Conservation (phyloP, 2,888 invertebrate species). For the Drosophila yooni region DNA sequence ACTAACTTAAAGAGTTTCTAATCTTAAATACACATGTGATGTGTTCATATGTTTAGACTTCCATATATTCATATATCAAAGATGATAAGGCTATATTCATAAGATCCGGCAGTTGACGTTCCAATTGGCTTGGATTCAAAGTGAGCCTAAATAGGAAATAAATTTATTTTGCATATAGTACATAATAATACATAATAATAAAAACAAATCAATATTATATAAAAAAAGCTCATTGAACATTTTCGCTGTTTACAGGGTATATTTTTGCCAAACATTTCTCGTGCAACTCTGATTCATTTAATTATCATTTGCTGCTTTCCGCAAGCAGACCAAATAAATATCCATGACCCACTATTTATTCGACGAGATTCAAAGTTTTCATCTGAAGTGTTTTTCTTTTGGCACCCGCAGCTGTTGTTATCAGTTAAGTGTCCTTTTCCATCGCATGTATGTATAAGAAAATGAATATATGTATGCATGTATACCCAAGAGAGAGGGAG, state of each 20-base stretch:
- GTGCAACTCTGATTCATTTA: neutral
- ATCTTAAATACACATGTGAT: neutral
- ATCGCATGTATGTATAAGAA: neutral
- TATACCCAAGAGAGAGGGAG: neutral
- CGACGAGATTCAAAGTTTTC: neutral
- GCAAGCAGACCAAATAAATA: neutral
- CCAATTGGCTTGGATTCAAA: too few relatives aligned
- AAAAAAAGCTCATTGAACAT: too few relatives aligned
- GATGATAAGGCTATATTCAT: too few relatives aligned
- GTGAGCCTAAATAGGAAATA: too few relatives aligned
- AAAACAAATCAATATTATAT: neutral
- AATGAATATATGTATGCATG: neutral
- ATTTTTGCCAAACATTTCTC: neutral
- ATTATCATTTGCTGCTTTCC: conserved; percentile 4
- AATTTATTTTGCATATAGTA: neutral
- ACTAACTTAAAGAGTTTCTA: neutral
- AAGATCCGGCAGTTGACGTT: too few relatives aligned
- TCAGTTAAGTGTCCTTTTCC: neutral
- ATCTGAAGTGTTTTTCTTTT: conserved; percentile 1
- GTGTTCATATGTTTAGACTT: neutral
- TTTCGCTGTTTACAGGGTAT: neutral
- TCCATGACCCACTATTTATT: conserved; percentile 1
- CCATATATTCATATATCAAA: neutral
- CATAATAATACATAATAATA: too few relatives aligned
- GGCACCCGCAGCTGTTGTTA: neutral